Conservation (phyloP, 2,888 invertebrate genomes). For the Thalpophila matura region DNA sequence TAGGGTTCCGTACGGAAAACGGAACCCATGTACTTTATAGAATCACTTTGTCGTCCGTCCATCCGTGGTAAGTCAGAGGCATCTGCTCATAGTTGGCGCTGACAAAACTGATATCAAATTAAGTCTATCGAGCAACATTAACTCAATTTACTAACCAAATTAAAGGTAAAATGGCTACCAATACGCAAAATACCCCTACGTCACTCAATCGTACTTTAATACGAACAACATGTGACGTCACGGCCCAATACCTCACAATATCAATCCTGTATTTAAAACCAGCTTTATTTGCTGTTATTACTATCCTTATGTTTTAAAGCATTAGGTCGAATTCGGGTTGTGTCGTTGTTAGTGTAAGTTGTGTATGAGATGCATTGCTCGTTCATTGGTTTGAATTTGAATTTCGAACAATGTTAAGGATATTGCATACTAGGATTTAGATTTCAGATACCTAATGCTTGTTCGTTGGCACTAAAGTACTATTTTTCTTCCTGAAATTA, state of each 20-base stretch:
- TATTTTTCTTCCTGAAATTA: no score
- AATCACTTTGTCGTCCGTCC: no score
- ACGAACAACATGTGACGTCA: conserved; percentile 72
- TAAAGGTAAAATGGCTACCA: conserved; percentile 31
- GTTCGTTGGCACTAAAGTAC: no score
- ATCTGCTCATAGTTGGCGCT: background rate
- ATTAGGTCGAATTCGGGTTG: conserved; percentile 52
- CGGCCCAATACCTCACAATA: conserved; percentile 73
- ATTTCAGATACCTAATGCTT: no score
- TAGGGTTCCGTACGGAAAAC: no score
- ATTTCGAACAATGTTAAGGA: conserved; percentile 68
- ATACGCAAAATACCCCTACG: conserved; percentile 40
- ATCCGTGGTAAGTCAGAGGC: no score
- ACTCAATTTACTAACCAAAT: conserved; percentile 8
- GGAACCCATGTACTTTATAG: no score
- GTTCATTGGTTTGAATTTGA: conserved; percentile 73
- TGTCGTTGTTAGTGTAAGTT: conserved; percentile 11
- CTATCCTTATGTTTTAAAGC: accelerated
- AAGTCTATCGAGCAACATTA: background rate
- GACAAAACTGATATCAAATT: no score
- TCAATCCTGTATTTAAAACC: conserved; percentile 67
- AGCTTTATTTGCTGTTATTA: conserved; percentile 25
- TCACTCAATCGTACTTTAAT: conserved; percentile 62
- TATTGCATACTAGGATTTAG: conserved; percentile 42
- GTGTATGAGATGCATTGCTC: conserved; percentile 67